Conservation (phyloP, 2,888 invertebrate genomes). For the Lasioglossum vierecki region DNA sequence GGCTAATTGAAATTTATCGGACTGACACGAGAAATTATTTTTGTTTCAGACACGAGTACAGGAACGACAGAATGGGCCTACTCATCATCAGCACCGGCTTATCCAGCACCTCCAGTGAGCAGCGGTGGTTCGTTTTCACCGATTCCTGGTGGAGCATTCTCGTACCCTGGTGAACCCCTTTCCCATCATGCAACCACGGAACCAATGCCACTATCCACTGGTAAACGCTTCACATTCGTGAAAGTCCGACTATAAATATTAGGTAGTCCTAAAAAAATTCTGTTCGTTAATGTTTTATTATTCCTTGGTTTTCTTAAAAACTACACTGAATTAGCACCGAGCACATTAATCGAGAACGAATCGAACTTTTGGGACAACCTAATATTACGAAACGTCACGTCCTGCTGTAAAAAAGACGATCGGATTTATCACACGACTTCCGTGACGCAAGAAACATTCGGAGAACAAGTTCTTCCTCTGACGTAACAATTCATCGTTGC, state of each 20-base stretch:
- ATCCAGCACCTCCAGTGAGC: slow-evolving; percentile 81
- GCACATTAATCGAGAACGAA: no score
- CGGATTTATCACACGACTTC: not conserved
- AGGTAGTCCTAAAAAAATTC: no score
- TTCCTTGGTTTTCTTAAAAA: no score
- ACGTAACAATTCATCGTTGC: slow-evolving; percentile 9
- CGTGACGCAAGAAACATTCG: slow-evolving; percentile 50
- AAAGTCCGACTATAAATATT: not conserved
- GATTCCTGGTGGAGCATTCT: slow-evolving; percentile 82
- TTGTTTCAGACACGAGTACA: slow-evolving; percentile 76
- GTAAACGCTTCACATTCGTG: slow-evolving; percentile 63
- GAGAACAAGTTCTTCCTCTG: slow-evolving; percentile 43
- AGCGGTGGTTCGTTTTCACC: slow-evolving; percentile 82
- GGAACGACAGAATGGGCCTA: slow-evolving; percentile 81
- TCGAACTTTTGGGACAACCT: no score
- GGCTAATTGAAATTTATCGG: not conserved
- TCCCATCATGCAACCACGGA: slow-evolving; percentile 83
- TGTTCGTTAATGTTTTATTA: no score
- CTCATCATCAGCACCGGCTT: slow-evolving; percentile 78
- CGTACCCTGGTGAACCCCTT: slow-evolving; percentile 82
- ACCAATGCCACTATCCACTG: slow-evolving; percentile 81
- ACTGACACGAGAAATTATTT: not conserved
- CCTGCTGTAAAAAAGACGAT: not conserved
- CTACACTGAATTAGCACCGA: no score
- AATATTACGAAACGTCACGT: not conserved